phyloP scores from a whole-genome alignment of 1,140 invertebrate species.

The Dufourea novaeangliae region DNA sequence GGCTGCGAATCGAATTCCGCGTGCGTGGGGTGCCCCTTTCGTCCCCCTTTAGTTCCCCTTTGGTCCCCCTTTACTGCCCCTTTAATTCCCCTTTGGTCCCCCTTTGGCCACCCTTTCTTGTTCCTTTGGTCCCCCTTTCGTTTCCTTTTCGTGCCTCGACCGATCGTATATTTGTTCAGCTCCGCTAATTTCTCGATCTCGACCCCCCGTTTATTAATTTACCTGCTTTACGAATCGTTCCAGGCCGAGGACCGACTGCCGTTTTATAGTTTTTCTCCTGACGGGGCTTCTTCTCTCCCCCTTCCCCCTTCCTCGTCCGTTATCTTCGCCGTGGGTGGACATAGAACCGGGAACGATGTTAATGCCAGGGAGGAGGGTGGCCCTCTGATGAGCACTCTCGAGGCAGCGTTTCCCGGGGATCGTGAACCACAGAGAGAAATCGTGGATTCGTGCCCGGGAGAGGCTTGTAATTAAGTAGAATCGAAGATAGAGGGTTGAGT shows the following conservation, averaged over 20 bases:
- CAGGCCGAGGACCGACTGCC: not conserved
- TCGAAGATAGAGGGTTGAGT: not conserved
- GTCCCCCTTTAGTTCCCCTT: no score
- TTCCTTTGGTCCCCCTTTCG: not conserved
- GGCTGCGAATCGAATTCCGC: not conserved
- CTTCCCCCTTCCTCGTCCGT: not conserved
- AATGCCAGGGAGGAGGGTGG: not conserved
- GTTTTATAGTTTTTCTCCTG: not conserved
- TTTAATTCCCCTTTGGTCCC: no score
- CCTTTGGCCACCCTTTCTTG: no score
- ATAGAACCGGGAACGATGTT: not conserved
- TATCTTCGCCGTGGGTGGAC: not conserved
- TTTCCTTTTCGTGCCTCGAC: not conserved
- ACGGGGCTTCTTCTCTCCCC: no score
- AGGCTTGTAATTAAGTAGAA: slow-evolving; percentile 33
- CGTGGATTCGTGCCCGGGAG: slow-evolving; percentile 1
- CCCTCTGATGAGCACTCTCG: slow-evolving; percentile 3
- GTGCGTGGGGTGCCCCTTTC: not conserved
- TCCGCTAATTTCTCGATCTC: slow-evolving; percentile 1
- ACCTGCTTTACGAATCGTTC: not conserved
- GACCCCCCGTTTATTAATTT: slow-evolving; percentile 26
- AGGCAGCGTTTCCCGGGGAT: not conserved
- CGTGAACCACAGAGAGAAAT: slow-evolving; percentile 26
- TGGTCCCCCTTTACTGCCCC: not conserved
- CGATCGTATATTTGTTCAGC: slow-evolving; percentile 11